A percentile compares a stretch with the other conserved stretches of the same genome.
phyloP scores from a whole-genome alignment of 2,113 vertebrate species.

The Calidris pygmaea region DNA sequence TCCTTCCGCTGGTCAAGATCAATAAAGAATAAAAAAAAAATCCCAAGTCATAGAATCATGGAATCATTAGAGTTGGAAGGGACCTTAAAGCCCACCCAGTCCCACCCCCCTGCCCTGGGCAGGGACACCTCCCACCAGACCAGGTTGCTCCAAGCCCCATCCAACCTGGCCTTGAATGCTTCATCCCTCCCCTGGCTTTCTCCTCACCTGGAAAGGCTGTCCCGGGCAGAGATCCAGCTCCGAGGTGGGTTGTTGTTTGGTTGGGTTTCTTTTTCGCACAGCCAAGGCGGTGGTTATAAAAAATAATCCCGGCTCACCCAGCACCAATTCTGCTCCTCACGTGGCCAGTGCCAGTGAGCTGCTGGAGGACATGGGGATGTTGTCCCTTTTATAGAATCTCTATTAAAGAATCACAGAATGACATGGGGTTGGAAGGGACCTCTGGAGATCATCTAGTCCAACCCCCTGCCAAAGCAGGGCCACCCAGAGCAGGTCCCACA shows the following conservation, averaged over 20 bases:
- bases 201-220: background rate
- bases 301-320: background rate
- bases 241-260: too few relatives aligned
- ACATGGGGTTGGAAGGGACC: too few relatives aligned
- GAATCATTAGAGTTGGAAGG: background rate
- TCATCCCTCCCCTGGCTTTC: background rate
- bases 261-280: background rate
- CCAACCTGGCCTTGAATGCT: background rate
- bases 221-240: background rate
- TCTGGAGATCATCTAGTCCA: too few relatives aligned
- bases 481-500: too few relatives aligned
- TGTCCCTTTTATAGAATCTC: background rate
- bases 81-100: too few relatives aligned
- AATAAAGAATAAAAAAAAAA: background rate
- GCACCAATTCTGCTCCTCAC: background rate
- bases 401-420: too few relatives aligned
- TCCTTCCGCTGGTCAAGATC: background rate
- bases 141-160: background rate
- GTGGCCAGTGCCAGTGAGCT: accelerated
- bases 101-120: too few relatives aligned
- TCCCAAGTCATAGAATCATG: background rate
- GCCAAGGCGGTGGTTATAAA: background rate
- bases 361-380: accelerated
- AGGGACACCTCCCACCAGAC: too few relatives aligned
- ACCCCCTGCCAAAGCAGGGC: too few relatives aligned